Percentiles rank a stretch among this genome's conserved stretches.
Conservation (phyloP, 2,113 vertebrate genomes). For the Terrapene triunguis region DNA sequence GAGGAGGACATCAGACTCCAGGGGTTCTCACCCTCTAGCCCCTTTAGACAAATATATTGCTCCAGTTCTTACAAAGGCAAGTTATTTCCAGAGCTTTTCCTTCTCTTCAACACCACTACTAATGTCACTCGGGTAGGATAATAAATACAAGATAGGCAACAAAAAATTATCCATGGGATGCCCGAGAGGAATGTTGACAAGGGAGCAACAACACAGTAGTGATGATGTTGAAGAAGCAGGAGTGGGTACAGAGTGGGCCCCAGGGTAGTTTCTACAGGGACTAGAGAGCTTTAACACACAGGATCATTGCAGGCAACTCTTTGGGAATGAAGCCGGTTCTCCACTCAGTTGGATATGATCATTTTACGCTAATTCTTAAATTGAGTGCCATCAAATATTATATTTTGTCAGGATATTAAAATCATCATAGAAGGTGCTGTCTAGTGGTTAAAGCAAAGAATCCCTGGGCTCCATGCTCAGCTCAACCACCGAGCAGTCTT, state of each 20-base stretch:
- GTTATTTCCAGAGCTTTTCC: neutral
- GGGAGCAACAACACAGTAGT: constrained; percentile 7
- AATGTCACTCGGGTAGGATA: rapidly evolving
- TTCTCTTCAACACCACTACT: neutral
- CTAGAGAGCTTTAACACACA: neutral
- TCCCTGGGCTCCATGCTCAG: neutral
- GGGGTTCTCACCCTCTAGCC: rapidly evolving
- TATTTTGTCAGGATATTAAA: neutral
- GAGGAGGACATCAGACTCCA: neutral
- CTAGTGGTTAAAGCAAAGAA: neutral
- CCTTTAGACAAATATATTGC: rapidly evolving
- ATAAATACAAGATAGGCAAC: constrained; percentile 1
- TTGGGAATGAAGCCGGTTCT: constrained; percentile 37
- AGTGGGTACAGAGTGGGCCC: constrained; percentile 2
- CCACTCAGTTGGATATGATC: constrained; percentile 25
- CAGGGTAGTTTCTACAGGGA: constrained; percentile 7
- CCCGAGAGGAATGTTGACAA: neutral
- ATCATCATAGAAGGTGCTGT: constrained; percentile 17
- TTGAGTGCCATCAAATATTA: neutral
- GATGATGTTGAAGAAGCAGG: constrained; percentile 47
- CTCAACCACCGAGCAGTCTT: neutral
- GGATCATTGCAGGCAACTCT: constrained; percentile 31
- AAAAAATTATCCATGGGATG: neutral
- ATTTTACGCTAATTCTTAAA: constrained; percentile 27
- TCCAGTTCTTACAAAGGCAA: rapidly evolving